Evolutionary conservation across 2,888 invertebrate species (phyloP), one percentile per base, ranked within the genome.

Genomic region (Heterodera filipjevi): DNA sequence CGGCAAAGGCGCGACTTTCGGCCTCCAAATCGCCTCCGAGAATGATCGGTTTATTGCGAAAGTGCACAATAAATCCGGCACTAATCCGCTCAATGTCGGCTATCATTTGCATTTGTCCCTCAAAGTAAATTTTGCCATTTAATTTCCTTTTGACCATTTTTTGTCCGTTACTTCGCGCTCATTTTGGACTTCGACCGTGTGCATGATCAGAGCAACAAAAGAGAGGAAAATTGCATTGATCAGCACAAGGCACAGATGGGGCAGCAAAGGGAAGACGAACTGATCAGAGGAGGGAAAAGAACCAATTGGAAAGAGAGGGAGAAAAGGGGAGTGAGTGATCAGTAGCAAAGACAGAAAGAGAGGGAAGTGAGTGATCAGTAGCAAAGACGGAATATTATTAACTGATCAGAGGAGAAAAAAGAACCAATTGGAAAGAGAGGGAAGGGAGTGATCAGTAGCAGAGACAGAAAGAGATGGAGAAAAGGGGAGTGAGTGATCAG

Each of bases 1-100:
- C n/a, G 27, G 27, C 59, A 27, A 59, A 59, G 8, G 10, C 10
- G 27, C 59, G 59, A 59, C 27, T 59, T 27, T 59, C 27, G 59
- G 59, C 59, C n/a, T 59, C 59, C 59, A 59, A 59, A n/a, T 59
- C 59, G n/a, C 59, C 59, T n/a, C 59, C 59, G 59, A 59, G 59
- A 59, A 59, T 59, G n/a, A 59, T 59, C 27, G 59, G 59, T 59
- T 59, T 59, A 27, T 59, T 59, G 27, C n/a, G 27, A n/a, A 59
- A 59, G 59, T 59, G 59, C 59, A 59, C 19, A 59, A 59, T 59
- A 22, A 59, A 59, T 22, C 27, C 22, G 59, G 59, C 59, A n/a
- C 59, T 59, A n/a, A 59, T 59, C 59, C 27, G n/a, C 59, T 59
- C 59, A 27, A 59, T n/a, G 59, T 59, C 27, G 10, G 59, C 27